phyloP scores from a whole-genome alignment of 2,797 vertebrate species.

The Acipenser ruthenus region DNA sequence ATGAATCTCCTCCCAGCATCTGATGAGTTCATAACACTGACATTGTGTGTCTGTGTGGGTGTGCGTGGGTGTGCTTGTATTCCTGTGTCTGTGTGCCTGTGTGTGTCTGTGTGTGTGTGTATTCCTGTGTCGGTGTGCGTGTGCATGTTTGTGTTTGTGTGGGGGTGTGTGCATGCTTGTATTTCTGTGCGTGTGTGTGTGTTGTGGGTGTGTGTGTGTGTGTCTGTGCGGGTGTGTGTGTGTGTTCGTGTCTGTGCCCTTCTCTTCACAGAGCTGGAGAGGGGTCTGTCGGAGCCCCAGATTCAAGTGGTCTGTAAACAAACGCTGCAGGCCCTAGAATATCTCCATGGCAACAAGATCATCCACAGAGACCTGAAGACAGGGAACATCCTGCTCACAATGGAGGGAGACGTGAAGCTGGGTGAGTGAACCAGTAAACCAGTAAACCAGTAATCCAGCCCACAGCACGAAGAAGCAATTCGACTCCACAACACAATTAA shows the following conservation, averaged over 20 bases:
- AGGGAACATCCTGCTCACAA: slow-evolving; percentile 55
- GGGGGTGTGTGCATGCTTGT: neutral
- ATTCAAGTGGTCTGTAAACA: slow-evolving; percentile 52
- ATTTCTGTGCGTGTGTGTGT: neutral
- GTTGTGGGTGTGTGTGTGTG: neutral
- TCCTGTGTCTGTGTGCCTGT: neutral
- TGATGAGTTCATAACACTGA: too few relatives aligned
- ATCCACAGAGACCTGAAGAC: slow-evolving; percentile 62
- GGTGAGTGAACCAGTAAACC: slow-evolving; percentile 35
- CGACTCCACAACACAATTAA: too few relatives aligned
- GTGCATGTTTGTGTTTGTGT: neutral
- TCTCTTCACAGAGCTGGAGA: slow-evolving; percentile 47
- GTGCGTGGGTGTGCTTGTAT: neutral
- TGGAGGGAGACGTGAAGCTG: slow-evolving; percentile 52
- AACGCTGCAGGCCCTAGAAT: slow-evolving; percentile 49
- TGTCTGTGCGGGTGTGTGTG: neutral
- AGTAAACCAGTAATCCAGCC: too few relatives aligned
- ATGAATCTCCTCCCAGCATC: too few relatives aligned
- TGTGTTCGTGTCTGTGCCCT: slow-evolving; percentile 10
- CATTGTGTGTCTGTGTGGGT: neutral
- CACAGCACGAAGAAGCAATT: too few relatives aligned
- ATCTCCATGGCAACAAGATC: slow-evolving; percentile 52
- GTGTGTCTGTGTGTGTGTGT: neutral
- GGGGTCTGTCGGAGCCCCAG: slow-evolving; percentile 50
- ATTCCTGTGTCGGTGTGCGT: neutral